These are phyloP conservation scores for Hyposmocoma kahamanoa DNA, from an alignment of 1,140 invertebrate species.

Conservation along the genomic window DNA sequence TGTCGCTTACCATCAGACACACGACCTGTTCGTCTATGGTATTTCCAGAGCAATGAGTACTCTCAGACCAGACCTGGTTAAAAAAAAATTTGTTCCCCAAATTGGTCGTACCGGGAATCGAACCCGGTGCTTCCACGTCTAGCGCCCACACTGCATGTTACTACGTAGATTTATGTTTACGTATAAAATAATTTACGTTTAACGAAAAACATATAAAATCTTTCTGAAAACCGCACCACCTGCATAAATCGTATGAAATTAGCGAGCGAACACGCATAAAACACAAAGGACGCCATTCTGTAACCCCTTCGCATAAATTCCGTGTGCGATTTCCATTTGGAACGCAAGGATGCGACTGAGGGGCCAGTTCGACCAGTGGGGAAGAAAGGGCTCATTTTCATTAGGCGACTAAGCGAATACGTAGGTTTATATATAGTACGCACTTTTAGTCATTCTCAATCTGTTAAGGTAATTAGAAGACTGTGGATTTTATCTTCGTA, in stretches of 20 bases:
- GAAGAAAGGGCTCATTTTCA: slow-evolving; percentile 70
- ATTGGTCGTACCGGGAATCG: too few relatives aligned
- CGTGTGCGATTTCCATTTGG: slow-evolving; percentile 61
- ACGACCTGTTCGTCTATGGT: too few relatives aligned
- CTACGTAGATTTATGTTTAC: too few relatives aligned
- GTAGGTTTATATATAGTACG: slow-evolving; percentile 38
- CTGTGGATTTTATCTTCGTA: too few relatives aligned
- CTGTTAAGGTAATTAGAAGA: slow-evolving; percentile 19
- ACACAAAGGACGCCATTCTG: slow-evolving; percentile 32
- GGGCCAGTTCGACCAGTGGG: slow-evolving; percentile 9
- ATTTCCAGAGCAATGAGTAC: too few relatives aligned
- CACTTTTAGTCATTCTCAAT: slow-evolving; percentile 23
- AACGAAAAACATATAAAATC: too few relatives aligned
- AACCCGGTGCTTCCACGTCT: too few relatives aligned
- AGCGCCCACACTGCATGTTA: too few relatives aligned
- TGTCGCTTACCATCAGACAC: too few relatives aligned
- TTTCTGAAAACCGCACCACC: slow-evolving; percentile 10
- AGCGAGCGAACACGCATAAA: slow-evolving; percentile 35
- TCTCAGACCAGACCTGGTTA: too few relatives aligned
- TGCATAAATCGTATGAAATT: slow-evolving; percentile 30
- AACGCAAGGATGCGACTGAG: slow-evolving; percentile 27
- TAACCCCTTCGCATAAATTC: slow-evolving; percentile 66
- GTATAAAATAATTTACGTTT: too few relatives aligned
- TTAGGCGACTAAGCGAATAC: slow-evolving; percentile 54
- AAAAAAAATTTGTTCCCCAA: too few relatives aligned